Percentiles rank a stretch among this genome's conserved stretches.
Evolutionary conservation across 1,140 invertebrate species (phyloP).

Genomic region (Helicorthomorpha holstii): DNA sequence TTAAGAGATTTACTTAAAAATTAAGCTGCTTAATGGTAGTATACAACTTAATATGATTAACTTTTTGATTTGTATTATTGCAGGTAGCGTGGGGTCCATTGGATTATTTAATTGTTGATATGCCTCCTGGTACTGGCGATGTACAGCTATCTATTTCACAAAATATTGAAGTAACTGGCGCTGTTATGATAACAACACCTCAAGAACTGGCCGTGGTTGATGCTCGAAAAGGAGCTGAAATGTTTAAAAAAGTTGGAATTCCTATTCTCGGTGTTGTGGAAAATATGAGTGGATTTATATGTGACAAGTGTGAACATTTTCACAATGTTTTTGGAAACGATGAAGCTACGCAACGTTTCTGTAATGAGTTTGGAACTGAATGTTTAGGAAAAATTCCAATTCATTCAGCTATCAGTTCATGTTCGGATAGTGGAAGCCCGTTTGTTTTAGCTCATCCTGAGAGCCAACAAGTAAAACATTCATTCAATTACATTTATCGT

Average conservation of each 20-base stretch:
- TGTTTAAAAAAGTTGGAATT: constrained; percentile 60
- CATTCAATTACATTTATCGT: background rate
- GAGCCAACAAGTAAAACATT: background rate
- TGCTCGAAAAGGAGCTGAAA: constrained; percentile 53
- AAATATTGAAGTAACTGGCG: constrained; percentile 60
- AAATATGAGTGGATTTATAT: constrained; percentile 63
- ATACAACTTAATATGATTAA: background rate
- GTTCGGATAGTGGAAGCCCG: background rate
- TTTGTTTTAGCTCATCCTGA: background rate
- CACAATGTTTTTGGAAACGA: constrained; percentile 19
- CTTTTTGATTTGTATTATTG: constrained; percentile 1
- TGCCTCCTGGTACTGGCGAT: constrained; percentile 81
- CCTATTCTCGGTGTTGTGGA: constrained; percentile 65
- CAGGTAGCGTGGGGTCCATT: constrained; percentile 45
- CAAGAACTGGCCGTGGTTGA: constrained; percentile 66
- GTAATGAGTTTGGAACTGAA: constrained; percentile 13
- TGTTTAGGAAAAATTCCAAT: background rate
- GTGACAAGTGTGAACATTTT: constrained; percentile 41
- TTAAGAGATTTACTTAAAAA: background rate
- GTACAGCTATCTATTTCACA: constrained; percentile 74
- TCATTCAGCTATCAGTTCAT: background rate
- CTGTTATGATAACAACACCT: constrained; percentile 69
- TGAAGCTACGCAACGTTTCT: constrained; percentile 15
- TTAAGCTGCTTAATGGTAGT: background rate
- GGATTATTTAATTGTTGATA: constrained; percentile 70